Conservation (phyloP, 1,140 invertebrate species). For the Phocides pigmalion region DNA sequence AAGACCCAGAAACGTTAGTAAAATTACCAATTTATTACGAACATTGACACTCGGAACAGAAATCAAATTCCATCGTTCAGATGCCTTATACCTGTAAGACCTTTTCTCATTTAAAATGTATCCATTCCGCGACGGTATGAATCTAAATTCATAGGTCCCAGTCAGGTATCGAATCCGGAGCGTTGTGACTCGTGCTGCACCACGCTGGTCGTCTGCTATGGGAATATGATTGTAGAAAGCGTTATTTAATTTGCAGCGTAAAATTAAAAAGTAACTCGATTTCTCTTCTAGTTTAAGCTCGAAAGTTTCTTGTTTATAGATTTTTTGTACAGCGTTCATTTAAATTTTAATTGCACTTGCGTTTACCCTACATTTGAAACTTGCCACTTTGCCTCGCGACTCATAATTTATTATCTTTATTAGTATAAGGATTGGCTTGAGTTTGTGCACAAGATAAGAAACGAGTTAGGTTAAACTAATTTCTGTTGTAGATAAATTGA, state of each 20-base stretch:
- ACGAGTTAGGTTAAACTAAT: background rate
- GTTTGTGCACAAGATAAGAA: constrained; percentile 15
- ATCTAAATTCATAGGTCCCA: too few relatives aligned
- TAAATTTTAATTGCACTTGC: constrained; percentile 10
- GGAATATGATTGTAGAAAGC: too few relatives aligned
- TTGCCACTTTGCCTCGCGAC: background rate
- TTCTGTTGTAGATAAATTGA: background rate
- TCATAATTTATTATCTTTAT: constrained; percentile 15
- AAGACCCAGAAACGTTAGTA: background rate
- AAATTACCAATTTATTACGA: constrained; percentile 13
- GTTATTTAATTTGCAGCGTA: constrained; percentile 23
- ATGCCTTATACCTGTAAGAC: too few relatives aligned
- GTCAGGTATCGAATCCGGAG: too few relatives aligned
- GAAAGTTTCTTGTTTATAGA: constrained; percentile 9
- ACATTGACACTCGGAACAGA: too few relatives aligned
- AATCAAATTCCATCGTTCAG: too few relatives aligned
- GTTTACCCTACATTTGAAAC: constrained; percentile 9
- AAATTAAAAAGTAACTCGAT: constrained; percentile 19
- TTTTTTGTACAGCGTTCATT: background rate
- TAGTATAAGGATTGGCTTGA: constrained; percentile 11
- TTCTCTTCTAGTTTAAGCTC: constrained; percentile 16
- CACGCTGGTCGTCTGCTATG: too few relatives aligned
- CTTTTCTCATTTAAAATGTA: too few relatives aligned
- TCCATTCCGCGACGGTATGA: too few relatives aligned
- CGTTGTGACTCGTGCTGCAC: too few relatives aligned